Conservation (phyloP, 2,113 vertebrate species). For the Phaethon lepturus region DNA sequence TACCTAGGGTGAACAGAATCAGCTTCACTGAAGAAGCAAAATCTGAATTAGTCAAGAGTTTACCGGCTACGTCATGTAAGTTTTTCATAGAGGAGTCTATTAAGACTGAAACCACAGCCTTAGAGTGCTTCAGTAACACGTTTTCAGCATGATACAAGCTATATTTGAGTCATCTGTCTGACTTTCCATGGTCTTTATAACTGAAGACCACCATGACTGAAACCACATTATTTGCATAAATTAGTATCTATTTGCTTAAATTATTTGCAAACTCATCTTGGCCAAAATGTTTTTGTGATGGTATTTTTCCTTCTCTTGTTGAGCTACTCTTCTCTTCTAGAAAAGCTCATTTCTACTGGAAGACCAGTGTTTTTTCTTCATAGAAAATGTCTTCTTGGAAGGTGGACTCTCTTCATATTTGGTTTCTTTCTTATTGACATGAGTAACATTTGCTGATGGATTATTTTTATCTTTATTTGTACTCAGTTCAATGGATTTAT, state of each 20-base stretch:
- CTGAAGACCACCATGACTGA: conserved; percentile 61
- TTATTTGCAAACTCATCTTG: conserved; percentile 26
- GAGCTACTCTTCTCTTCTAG: not conserved
- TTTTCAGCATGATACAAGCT: conserved; percentile 48
- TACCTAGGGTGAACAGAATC: conserved; percentile 17
- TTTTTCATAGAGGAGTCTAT: conserved; percentile 55
- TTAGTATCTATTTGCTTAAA: conserved; percentile 59
- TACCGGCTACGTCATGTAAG: conserved; percentile 9
- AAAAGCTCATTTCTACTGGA: conserved; percentile 1
- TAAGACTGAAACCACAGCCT: conserved; percentile 52
- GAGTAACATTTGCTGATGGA: conserved; percentile 25
- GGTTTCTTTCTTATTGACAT: not conserved
- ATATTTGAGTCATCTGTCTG: conserved; percentile 52
- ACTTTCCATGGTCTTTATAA: conserved; percentile 54
- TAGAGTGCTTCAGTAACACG: conserved; percentile 41
- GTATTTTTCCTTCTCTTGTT: not conserved
- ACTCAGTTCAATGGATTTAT: conserved; percentile 43
- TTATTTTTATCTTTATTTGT: conserved; percentile 36
- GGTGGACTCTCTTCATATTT: conserved; percentile 8
- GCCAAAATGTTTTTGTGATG: not conserved
- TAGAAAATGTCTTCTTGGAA: conserved; percentile 40
- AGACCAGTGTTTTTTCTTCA: conserved; percentile 52
- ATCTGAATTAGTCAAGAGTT: conserved; percentile 59
- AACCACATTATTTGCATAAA: conserved; percentile 59
- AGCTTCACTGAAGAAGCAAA: conserved; percentile 61